Conservation (phyloP, 2,888 invertebrate species). For the Ophioninae sp. region DNA sequence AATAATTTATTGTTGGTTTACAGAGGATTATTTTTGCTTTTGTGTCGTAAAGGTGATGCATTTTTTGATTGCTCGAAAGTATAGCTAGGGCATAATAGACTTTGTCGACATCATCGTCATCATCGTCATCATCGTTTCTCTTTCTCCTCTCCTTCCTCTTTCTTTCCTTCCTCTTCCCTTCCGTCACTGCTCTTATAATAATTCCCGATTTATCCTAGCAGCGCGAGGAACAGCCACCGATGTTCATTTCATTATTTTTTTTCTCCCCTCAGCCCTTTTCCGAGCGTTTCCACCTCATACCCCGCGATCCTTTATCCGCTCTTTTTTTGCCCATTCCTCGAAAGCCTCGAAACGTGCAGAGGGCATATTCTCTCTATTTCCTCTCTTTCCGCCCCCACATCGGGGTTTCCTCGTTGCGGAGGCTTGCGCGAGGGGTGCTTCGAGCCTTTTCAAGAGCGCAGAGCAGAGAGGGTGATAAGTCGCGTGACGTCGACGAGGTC, state of each 20-base stretch:
- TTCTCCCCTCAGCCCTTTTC: constrained; percentile 61
- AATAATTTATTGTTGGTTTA: too few relatives aligned
- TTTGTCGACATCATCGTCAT: too few relatives aligned
- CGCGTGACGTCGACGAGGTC: constrained; percentile 79
- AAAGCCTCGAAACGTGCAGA: constrained; percentile 44
- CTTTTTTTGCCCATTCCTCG: constrained; percentile 44
- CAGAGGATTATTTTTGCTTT: too few relatives aligned
- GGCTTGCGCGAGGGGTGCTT: constrained; percentile 31
- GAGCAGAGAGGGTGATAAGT: constrained; percentile 79
- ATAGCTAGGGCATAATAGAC: too few relatives aligned
- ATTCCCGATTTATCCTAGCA: constrained; percentile 75
- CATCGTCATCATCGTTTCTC: constrained; percentile 18
- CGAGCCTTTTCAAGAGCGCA: constrained; percentile 59
- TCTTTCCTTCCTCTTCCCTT: constrained; percentile 25
- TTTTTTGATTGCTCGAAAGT: too few relatives aligned
- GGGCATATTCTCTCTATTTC: constrained; percentile 44
- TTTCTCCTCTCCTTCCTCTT: constrained; percentile 34
- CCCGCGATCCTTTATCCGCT: constrained; percentile 47
- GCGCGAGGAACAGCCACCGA: constrained; percentile 65
- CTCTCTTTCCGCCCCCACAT: constrained; percentile 50
- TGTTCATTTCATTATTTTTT: constrained; percentile 81
- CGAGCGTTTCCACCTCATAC: constrained; percentile 35
- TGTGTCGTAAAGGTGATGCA: too few relatives aligned
- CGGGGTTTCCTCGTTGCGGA: constrained; percentile 37
- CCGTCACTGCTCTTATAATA: constrained; percentile 76